Evolutionary conservation across 2,888 invertebrate species (phyloP), one percentile per base, ranked within the genome.

Genomic region (Gandaritis pyraliata): DNA sequence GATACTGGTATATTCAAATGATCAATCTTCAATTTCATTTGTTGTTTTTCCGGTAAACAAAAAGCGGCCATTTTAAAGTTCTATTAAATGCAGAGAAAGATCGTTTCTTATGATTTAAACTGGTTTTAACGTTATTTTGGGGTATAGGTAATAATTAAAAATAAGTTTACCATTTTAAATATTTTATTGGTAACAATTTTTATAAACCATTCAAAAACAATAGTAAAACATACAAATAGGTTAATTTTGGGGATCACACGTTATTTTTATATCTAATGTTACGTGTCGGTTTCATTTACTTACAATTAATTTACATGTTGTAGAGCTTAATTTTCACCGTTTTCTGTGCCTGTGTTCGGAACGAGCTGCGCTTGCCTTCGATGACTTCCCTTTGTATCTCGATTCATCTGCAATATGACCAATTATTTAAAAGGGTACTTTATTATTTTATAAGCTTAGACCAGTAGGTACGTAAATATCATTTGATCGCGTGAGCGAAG

Each of bases 271-370:
- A 39, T 52, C n/a, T 49, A 48, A 36, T 53, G 39, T 46, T 5
- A 41, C 11, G 18, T 29, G n/a, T 46, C 16, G 16, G 48, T 33
- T 41, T 30, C 12, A 58, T 52, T 58, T 29, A 62, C 57, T 58
- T 29, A 62, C 57, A 47, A 47, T 52, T 12, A 58, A 51, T 67
- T 59, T 65, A 23, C 18, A 36, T 16, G 43, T 41, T 13, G 13
- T 39, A 12, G 15, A 13, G 16, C 33, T 58, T 51, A 11, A 10
- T 36, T 43, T 53, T 87, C 74, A 91, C 72, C 91, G 83, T 72
- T 90, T 91, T 63, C 88, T 81, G 66, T 85, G 91, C 54, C 86
- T 80, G 65, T 91, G 90, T 65, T 91, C 91, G 11, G 91, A 90
- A 2, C 86, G 86, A 16, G 88, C 86, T 1, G 75, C 88, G 58